Evolutionary conservation across 2,113 vertebrate species (phyloP).

Genomic region (Dasyornis broadbenti): DNA sequence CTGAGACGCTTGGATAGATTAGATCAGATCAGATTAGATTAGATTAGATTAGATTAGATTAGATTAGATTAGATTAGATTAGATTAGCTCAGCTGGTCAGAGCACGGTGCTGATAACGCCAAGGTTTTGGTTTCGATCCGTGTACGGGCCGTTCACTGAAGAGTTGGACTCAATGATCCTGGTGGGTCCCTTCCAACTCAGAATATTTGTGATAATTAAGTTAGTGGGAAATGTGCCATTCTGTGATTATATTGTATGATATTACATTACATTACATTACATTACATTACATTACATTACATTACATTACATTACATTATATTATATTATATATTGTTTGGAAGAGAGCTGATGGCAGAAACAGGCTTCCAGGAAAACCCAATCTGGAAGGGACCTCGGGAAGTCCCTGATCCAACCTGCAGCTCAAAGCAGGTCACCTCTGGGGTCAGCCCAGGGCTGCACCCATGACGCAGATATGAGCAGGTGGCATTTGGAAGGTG

Average conservation of each 20-base stretch:
- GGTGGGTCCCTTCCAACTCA: neutral
- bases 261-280: neutral
- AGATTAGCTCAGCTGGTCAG: neutral
- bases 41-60: neutral
- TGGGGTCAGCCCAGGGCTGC: neutral
- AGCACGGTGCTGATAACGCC: neutral
- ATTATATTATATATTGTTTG: neutral
- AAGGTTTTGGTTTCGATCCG: neutral
- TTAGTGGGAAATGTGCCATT: neutral
- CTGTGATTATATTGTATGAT: neutral
- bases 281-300: neutral
- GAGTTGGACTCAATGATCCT: neutral
- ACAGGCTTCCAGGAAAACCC: neutral
- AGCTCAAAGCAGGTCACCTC: neutral
- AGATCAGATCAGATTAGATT: neutral
- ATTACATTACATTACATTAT: no score
- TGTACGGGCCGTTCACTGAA: neutral
- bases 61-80: neutral
- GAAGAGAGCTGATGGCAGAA: neutral
- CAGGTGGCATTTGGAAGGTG: neutral
- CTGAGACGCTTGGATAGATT: neutral
- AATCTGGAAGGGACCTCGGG: neutral
- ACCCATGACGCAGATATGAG: neutral
- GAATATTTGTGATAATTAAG: neutral
- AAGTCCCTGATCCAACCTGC: neutral